These are phyloP conservation scores for Lagorchestes hirsutus DNA, from an alignment of 2,797 vertebrate species.

Conservation along the genomic window DNA sequence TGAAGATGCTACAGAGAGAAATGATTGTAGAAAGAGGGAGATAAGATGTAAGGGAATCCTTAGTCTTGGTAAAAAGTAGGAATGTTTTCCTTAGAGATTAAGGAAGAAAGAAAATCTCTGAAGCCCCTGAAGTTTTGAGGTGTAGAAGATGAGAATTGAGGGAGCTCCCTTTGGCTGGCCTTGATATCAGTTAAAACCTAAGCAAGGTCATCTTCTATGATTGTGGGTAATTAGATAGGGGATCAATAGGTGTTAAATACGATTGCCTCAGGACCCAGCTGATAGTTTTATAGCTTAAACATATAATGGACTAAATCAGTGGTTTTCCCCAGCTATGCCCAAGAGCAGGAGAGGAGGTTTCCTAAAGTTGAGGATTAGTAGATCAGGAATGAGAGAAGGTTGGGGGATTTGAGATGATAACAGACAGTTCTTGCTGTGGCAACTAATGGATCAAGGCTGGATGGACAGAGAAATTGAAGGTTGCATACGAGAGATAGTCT, in stretches of 20 bases:
- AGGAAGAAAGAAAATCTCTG: not conserved
- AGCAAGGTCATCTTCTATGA: not conserved
- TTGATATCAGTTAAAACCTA: not conserved
- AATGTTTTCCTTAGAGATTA: not conserved
- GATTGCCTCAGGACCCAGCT: not conserved
- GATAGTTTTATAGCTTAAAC: not conserved
- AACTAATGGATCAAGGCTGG: not conserved
- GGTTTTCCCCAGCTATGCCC: not conserved
- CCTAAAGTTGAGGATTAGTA: not conserved
- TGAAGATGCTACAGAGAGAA: not conserved
- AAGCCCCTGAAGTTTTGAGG: not conserved
- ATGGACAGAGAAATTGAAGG: not conserved
- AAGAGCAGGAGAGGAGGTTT: not conserved
- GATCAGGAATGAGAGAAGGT: not conserved
- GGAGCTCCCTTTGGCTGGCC: not conserved
- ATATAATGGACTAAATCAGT: not conserved
- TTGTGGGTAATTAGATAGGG: conserved; percentile 1
- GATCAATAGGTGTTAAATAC: not conserved
- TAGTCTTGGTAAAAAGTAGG: not conserved
- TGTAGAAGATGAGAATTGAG: not conserved
- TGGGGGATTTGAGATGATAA: not conserved
- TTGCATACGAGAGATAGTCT: not conserved
- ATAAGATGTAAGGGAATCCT: not conserved
- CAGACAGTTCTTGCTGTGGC: not conserved
- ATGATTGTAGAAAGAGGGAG: not conserved